Conservation (phyloP, 2,113 vertebrate genomes). For the Protobothrops flavoviridis region DNA sequence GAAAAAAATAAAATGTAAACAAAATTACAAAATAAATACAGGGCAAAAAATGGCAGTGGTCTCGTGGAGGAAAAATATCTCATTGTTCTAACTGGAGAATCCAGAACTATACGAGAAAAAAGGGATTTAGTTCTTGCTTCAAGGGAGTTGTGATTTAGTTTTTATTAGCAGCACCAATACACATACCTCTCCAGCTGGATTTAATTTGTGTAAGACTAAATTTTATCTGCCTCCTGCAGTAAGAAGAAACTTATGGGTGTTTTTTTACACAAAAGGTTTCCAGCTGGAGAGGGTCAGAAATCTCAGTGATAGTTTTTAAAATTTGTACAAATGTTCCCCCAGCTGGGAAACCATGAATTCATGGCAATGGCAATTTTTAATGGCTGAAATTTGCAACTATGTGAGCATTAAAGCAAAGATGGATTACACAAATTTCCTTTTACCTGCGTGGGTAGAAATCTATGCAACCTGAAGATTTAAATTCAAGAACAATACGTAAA, state of each 20-base stretch:
- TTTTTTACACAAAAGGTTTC: background rate
- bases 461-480: background rate
- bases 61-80: background rate
- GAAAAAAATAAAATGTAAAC: background rate
- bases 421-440: background rate
- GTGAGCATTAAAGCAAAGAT: conserved; percentile 8
- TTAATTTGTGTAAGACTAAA: background rate
- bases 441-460: background rate
- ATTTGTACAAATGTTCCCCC: background rate
- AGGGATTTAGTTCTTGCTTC: background rate
- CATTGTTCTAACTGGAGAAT: background rate
- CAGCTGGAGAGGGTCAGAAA: background rate
- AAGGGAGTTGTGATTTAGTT: background rate
- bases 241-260: background rate
- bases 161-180: too few relatives aligned
- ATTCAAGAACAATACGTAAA: background rate
- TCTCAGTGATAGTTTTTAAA: background rate
- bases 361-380: conserved; percentile 3
- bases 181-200: background rate
- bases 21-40: background rate
- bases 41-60: background rate
- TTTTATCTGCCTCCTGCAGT: background rate
- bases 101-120: background rate
- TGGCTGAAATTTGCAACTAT: background rate
- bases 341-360: background rate